Evolutionary conservation across 2,888 invertebrate genomes (phyloP), one percentile per base, ranked within the genome.

Genomic region (Drosophila yooni): DNA sequence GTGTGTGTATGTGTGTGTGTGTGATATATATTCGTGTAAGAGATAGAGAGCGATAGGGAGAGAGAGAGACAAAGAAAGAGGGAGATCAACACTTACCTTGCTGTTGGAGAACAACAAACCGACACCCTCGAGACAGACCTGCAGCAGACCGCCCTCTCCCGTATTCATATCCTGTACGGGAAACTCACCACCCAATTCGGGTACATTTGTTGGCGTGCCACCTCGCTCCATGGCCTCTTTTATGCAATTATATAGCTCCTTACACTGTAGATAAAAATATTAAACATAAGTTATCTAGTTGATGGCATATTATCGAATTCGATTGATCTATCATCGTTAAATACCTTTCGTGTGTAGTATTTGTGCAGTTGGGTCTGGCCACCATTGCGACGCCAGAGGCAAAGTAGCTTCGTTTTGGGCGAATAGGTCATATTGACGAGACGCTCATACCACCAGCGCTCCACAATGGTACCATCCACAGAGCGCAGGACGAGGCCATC

Each of bases 341-440:
- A 89, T 93, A 98, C 99, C 96, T 99, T 99, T 93, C 98, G 98
- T 0, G 99, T 99, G 93, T 99, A 99, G 94, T 99, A 99, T 94
- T 99, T 99, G 94, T 99, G 98, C 77, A 99, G 95, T 91, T 98
- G 97, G 8, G 98, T 98, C 92, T 99, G 97, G 5, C 97, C 97
- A 3, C 98, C 98, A 91, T 97, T 97, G 87, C 98, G 96, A 89
- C 99, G 95, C 99, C 99, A 99, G 72, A 99, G 95, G 93, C 99
- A 99, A 77, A 99, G 94, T 13, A 99, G 97, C 94, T 98, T 97
- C 91, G 98, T 99, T 94, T 99, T 99, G 0, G 99, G 99, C 84
- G 99, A 99, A 93, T 98, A 99, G 0, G 99, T 99, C 99, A 99
- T 99, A 93, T 99, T 99, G 62, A 99, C 99, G 62, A 99, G 94